Conservation (phyloP, 2,888 invertebrate species). For the Leptogaster cylindrica region DNA sequence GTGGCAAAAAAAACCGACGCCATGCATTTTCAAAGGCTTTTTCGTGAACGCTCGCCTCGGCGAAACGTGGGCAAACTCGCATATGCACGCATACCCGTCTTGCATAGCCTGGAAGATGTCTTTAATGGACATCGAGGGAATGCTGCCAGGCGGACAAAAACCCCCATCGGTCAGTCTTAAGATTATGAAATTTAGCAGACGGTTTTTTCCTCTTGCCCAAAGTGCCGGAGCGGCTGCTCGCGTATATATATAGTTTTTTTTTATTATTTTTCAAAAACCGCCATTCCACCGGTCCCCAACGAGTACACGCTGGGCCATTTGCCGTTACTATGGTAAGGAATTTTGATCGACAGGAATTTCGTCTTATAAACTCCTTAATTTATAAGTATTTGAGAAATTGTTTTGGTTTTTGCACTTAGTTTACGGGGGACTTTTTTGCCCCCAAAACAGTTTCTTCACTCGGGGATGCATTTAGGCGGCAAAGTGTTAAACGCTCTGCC, state of each 20-base stretch:
- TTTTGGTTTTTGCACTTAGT: slow-evolving; percentile 53
- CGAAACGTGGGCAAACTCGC: slow-evolving; percentile 19
- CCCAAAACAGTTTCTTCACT: slow-evolving; percentile 13
- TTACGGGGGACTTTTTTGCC: slow-evolving; percentile 44
- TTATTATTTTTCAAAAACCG: slow-evolving; percentile 37
- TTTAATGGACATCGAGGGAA: slow-evolving; percentile 39
- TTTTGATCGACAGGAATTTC: slow-evolving; percentile 63
- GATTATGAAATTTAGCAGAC: slow-evolving; percentile 46
- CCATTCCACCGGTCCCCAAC: slow-evolving; percentile 37
- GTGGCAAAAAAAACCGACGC: slow-evolving; percentile 33
- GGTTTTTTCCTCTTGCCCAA: slow-evolving; percentile 33
- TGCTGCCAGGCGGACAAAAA: slow-evolving; percentile 8
- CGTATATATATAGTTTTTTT: too few species aligned
- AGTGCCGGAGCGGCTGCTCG: slow-evolving; percentile 32
- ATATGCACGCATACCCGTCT: slow-evolving; percentile 27
- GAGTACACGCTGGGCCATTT: slow-evolving; percentile 25
- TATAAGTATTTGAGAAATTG: slow-evolving; percentile 61
- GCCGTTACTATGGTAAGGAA: slow-evolving; percentile 53
- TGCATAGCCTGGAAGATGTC: slow-evolving; percentile 19
- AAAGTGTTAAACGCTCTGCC: slow-evolving; percentile 45
- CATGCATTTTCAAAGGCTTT: slow-evolving; percentile 28
- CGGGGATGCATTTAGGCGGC: slow-evolving; percentile 44
- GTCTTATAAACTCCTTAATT: slow-evolving; percentile 61
- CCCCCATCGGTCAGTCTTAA: slow-evolving; percentile 37
- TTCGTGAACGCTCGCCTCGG: slow-evolving; percentile 11